Evolutionary conservation across 92 coral and sea anemone species (phyloP).

Genomic region (Zoanthus gigantus): DNA sequence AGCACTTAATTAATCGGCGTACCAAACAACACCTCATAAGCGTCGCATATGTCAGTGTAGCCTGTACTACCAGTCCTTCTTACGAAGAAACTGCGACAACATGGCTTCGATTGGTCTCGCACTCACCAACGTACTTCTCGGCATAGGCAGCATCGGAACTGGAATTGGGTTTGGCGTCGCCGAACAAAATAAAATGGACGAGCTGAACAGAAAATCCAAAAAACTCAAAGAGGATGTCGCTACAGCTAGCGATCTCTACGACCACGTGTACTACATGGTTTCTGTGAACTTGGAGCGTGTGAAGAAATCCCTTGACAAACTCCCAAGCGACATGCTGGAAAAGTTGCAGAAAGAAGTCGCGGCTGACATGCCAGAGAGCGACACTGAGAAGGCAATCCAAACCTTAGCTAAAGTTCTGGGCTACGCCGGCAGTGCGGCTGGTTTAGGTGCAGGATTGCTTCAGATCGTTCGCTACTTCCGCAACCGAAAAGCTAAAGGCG

Average conservation of each 20-base stretch:
- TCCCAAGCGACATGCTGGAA: constrained; percentile 66
- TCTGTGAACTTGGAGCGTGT: constrained; percentile 63
- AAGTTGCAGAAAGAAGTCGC: constrained; percentile 45
- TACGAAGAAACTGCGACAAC: neutral
- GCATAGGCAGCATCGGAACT: constrained; percentile 53
- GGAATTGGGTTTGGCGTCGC: constrained; percentile 64
- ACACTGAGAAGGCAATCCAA: constrained; percentile 48
- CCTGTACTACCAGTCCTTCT: neutral
- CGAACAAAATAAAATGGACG: constrained; percentile 58
- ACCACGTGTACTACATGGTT: constrained; percentile 63
- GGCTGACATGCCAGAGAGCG: constrained; percentile 30
- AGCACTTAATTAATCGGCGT: too few species aligned
- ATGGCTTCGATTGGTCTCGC: constrained; percentile 58
- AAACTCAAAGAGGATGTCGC: constrained; percentile 48
- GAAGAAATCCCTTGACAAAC: constrained; percentile 62
- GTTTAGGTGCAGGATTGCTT: neutral
- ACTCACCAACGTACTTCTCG: constrained; percentile 52
- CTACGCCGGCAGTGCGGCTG: constrained; percentile 29
- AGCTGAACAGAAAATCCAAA: constrained; percentile 35
- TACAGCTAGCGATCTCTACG: constrained; percentile 55
- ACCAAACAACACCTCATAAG: too few species aligned
- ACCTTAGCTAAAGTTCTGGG: constrained; percentile 45
- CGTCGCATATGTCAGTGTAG: too few species aligned
- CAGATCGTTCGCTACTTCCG: constrained; percentile 39
- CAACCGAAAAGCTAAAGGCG: constrained; percentile 42